Conservation (phyloP, 2,113 vertebrate species). For the Cinclus mexicanus region DNA sequence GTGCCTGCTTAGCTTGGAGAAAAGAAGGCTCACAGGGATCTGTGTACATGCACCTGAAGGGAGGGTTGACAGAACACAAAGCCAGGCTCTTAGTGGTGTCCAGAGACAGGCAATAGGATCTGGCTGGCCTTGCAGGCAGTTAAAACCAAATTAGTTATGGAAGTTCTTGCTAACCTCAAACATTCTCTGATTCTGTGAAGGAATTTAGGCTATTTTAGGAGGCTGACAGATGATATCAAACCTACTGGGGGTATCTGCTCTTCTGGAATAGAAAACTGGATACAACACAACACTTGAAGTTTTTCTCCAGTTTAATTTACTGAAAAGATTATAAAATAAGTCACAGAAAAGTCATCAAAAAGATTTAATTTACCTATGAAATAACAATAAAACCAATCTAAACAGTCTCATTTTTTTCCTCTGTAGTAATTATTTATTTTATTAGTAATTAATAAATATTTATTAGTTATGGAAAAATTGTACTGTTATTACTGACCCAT, state of each 20-base stretch:
- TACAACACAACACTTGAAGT: neutral
- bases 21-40: neutral
- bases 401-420: neutral
- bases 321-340: neutral
- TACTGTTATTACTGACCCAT: neutral
- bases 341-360: neutral
- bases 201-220: neutral
- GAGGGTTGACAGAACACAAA: neutral
- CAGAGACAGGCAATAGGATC: neutral
- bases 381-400: neutral
- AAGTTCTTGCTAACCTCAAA: neutral
- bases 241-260: neutral
- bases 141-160: neutral
- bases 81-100: neutral
- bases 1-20: neutral
- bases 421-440: neutral
- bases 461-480: neutral
- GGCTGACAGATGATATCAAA: neutral
- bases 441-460: neutral
- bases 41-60: neutral
- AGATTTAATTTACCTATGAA: neutral
- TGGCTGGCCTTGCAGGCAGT: neutral
- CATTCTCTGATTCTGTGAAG: neutral
- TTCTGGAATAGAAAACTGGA: neutral
- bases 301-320: neutral